phyloP scores from a whole-genome alignment of 2,888 invertebrate species.

The Elmis aenea region DNA sequence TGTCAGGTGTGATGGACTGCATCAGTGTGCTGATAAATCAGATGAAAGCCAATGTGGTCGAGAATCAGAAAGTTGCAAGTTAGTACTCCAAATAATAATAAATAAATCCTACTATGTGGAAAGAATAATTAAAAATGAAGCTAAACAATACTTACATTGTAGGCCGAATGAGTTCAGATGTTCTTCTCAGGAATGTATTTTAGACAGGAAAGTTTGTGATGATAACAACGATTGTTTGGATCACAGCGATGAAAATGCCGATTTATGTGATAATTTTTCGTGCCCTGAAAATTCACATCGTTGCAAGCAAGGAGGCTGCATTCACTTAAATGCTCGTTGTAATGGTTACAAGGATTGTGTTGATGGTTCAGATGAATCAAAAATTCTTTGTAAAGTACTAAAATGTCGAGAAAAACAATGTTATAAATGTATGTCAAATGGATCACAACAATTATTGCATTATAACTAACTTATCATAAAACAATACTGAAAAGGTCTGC shows the following conservation, averaged over 20 bases:
- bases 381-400: slow-evolving; percentile 12
- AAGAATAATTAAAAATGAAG: too few species aligned
- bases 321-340: slow-evolving; percentile 23
- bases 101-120: too few species aligned
- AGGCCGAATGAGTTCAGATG: slow-evolving; percentile 29
- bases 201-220: slow-evolving; percentile 25
- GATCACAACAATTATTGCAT: too few species aligned
- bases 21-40: slow-evolving; percentile 34
- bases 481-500: too few species aligned
- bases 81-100: too few species aligned
- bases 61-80: slow-evolving; percentile 24
- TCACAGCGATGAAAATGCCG: slow-evolving; percentile 28
- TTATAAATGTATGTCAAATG: slow-evolving; percentile 13
- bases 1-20: slow-evolving; percentile 32
- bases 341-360: slow-evolving; percentile 27
- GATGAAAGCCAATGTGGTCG: slow-evolving; percentile 33
- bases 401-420: slow-evolving; percentile 19
- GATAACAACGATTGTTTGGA: slow-evolving; percentile 26
- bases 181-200: slow-evolving; percentile 24
- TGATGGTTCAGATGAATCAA: slow-evolving; percentile 29
- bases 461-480: too few species aligned
- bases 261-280: slow-evolving; percentile 21
- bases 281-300: slow-evolving; percentile 27
- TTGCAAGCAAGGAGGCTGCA: slow-evolving; percentile 29
- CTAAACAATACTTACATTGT: too few species aligned